phyloP scores from a whole-genome alignment of 1,140 invertebrate genomes.

The Apolygus lucorum region DNA sequence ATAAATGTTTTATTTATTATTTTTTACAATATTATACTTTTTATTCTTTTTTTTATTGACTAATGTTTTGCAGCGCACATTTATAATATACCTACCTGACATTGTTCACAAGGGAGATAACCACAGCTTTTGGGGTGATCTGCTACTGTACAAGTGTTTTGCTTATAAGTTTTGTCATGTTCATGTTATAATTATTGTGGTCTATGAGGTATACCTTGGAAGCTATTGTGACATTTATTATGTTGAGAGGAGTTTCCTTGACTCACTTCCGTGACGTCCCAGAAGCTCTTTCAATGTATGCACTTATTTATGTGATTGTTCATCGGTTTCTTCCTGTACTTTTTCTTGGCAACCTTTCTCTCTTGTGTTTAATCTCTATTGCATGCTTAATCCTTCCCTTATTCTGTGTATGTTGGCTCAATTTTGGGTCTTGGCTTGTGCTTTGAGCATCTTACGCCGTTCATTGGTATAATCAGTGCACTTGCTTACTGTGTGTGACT shows the following conservation, averaged over 20 bases:
- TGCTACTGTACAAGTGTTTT: too few species aligned
- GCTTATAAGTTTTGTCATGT: not conserved
- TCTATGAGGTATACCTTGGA: not conserved
- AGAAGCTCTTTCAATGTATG: too few species aligned
- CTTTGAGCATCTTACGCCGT: not conserved
- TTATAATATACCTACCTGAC: not conserved
- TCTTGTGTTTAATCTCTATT: not conserved
- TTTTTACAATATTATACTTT: too few species aligned
- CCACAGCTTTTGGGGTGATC: conserved; percentile 12
- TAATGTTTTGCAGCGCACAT: conserved; percentile 16
- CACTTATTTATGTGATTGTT: too few species aligned
- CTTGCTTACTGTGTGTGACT: too few species aligned
- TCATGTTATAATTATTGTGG: conserved; percentile 1
- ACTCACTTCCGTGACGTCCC: too few species aligned
- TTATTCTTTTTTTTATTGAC: not conserved
- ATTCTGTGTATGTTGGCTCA: not conserved
- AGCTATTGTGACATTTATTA: not conserved
- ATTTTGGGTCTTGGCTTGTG: not conserved
- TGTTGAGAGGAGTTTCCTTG: not conserved
- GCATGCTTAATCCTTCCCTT: not conserved
- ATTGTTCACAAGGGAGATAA: conserved; percentile 1
- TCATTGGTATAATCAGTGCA: too few species aligned
- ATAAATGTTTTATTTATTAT: not conserved
- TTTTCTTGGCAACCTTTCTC: not conserved
- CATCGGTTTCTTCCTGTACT: not conserved